Evolutionary conservation across 2,888 invertebrate species (phyloP).

Genomic region (Mongoloraphidia duomilia): DNA sequence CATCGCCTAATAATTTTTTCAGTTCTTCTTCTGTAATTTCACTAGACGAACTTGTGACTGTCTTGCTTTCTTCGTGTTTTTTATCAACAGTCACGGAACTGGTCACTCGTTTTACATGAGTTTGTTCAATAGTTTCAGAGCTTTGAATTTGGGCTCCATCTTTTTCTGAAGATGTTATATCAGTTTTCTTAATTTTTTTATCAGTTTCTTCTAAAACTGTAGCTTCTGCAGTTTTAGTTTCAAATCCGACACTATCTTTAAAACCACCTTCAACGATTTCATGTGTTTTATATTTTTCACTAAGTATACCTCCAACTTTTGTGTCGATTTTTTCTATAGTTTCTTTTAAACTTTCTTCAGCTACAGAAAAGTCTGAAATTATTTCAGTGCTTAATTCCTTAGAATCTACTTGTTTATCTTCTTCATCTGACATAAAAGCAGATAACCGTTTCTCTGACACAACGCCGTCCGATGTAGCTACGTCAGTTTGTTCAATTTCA

Average conservation of each 20-base stretch:
- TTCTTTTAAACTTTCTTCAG: background rate
- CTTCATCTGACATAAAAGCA: slow-evolving; percentile 1
- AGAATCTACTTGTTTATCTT: background rate
- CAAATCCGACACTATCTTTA: slow-evolving; percentile 3
- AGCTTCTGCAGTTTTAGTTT: slow-evolving; percentile 3
- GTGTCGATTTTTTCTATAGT: slow-evolving; percentile 4
- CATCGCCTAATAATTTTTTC: slow-evolving; percentile 13
- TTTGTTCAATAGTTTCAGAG: background rate
- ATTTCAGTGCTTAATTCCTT: background rate
- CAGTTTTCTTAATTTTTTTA: slow-evolving; percentile 3
- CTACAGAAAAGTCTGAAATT: background rate
- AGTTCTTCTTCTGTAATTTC: slow-evolving; percentile 11
- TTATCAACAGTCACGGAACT: background rate
- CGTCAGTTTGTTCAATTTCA: slow-evolving; percentile 17
- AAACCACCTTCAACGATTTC: slow-evolving; percentile 5
- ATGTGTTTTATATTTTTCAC: slow-evolving; percentile 11
- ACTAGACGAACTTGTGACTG: slow-evolving; percentile 2
- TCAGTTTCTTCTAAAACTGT: slow-evolving; percentile 6
- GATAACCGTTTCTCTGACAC: slow-evolving; percentile 10
- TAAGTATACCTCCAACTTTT: slow-evolving; percentile 11
- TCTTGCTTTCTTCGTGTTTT: background rate
- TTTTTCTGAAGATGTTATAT: background rate
- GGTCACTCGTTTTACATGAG: background rate
- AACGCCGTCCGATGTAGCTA: slow-evolving; percentile 11
- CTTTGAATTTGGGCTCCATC: background rate